Percentiles rank a stretch among this genome's conserved stretches.
Conservation (phyloP, 2,888 invertebrate species). For the Drosophila borborema region DNA sequence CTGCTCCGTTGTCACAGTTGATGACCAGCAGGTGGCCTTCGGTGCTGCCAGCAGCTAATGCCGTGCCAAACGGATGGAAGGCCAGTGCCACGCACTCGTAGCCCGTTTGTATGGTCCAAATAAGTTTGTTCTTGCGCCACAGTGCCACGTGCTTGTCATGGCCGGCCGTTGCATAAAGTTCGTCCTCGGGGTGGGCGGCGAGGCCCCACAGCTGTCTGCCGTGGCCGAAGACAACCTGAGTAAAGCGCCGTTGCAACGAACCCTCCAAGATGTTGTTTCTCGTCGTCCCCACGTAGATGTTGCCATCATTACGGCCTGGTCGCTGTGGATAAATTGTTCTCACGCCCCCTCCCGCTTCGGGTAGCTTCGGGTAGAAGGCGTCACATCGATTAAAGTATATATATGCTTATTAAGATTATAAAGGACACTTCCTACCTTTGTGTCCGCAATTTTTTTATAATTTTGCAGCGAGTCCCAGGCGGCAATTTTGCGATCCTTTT, state of each 20-base stretch:
- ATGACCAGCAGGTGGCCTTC: conserved; percentile 95
- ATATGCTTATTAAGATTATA: background rate
- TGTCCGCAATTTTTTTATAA: conserved; percentile 95
- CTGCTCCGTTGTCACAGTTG: conserved; percentile 94
- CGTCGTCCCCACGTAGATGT: conserved; percentile 96
- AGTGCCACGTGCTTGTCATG: conserved; percentile 95
- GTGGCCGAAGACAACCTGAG: conserved; percentile 94
- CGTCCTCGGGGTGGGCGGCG: conserved; percentile 95
- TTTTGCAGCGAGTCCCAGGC: conserved; percentile 97
- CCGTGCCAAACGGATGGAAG: conserved; percentile 95
- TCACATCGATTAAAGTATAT: conserved; percentile 2
- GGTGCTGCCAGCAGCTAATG: conserved; percentile 94
- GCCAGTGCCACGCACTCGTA: conserved; percentile 95
- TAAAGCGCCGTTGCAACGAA: conserved; percentile 94
- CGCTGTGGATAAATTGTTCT: conserved; percentile 95
- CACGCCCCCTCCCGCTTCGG: conserved; percentile 95
- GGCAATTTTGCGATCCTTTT: conserved; percentile 94
- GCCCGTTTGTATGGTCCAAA: conserved; percentile 95
- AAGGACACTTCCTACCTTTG: conserved; percentile 87
- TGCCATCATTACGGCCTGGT: conserved; percentile 94
- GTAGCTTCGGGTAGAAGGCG: conserved; percentile 87
- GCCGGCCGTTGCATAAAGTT: conserved; percentile 96
- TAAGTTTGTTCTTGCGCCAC: conserved; percentile 94
- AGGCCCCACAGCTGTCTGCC: conserved; percentile 94
- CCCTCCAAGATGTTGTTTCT: conserved; percentile 96